These are phyloP conservation scores for Nymphalis urticae DNA, from an alignment of 2,888 invertebrate species.

Conservation along the genomic window DNA sequence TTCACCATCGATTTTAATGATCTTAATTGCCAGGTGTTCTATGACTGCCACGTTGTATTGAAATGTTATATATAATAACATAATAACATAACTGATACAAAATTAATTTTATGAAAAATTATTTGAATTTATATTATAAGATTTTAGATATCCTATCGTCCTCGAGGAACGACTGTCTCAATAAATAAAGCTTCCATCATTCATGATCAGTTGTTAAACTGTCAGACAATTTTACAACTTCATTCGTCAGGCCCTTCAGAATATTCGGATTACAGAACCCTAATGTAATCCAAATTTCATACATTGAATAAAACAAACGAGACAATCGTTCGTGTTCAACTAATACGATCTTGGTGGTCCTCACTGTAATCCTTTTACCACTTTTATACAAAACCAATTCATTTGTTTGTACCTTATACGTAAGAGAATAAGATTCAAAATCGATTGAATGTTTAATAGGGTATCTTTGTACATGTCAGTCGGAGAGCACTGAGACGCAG, in stretches of 20 bases:
- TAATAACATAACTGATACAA: background rate
- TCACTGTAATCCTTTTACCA: slow-evolving; percentile 60
- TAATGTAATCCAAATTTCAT: slow-evolving; percentile 43
- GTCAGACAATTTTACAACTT: slow-evolving; percentile 43
- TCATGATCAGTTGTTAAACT: slow-evolving; percentile 40
- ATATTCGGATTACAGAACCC: slow-evolving; percentile 56
- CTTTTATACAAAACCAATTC: slow-evolving; percentile 23
- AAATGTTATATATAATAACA: too few relatives aligned
- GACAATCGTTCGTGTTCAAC: slow-evolving; percentile 31
- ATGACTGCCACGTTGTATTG: background rate
- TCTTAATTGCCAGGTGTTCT: too few relatives aligned
- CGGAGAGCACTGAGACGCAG: slow-evolving; percentile 52
- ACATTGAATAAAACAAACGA: slow-evolving; percentile 42
- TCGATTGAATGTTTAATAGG: slow-evolving; percentile 9
- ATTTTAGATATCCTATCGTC: slow-evolving; percentile 15
- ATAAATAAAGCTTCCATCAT: slow-evolving; percentile 50
- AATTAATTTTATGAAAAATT: background rate
- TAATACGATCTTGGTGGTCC: slow-evolving; percentile 42
- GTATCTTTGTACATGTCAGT: slow-evolving; percentile 43
- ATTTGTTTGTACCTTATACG: slow-evolving; percentile 15
- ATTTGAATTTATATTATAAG: background rate
- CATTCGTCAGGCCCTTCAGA: slow-evolving; percentile 47
- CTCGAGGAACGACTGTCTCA: slow-evolving; percentile 39
- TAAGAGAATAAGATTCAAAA: slow-evolving; percentile 45
- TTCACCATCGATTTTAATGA: too few relatives aligned